Evolutionary conservation across 2,888 invertebrate species (phyloP).

Genomic region (Polydrusus cervinus): DNA sequence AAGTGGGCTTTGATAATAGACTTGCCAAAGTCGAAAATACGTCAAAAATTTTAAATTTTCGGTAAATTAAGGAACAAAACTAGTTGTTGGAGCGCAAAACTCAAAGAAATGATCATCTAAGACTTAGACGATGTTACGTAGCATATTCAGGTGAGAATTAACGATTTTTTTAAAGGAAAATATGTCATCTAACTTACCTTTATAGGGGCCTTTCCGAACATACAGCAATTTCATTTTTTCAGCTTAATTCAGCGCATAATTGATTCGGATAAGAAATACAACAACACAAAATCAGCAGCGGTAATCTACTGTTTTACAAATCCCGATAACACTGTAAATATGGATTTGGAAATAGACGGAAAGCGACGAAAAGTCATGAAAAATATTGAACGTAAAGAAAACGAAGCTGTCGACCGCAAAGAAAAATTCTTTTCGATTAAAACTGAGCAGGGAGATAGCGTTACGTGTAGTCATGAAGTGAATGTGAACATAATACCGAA

Average conservation of each 20-base stretch:
- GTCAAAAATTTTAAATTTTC: constrained; percentile 30
- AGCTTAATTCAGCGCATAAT: constrained; percentile 61
- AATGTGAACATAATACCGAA: constrained; percentile 51
- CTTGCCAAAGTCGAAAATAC: background rate
- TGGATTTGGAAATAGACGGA: constrained; percentile 59
- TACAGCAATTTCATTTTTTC: background rate
- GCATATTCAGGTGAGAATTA: constrained; percentile 56
- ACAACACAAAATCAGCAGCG: constrained; percentile 58
- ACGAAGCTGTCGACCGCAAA: constrained; percentile 7
- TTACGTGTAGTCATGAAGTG: constrained; percentile 55
- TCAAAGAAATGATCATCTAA: constrained; percentile 16
- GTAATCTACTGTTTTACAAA: constrained; percentile 58
- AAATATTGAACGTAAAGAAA: constrained; percentile 40
- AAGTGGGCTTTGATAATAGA: constrained; percentile 28
- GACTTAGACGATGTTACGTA: constrained; percentile 59
- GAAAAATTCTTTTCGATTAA: constrained; percentile 55
- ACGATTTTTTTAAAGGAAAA: background rate
- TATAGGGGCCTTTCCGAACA: background rate
- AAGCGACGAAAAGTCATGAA: constrained; percentile 46
- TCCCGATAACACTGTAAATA: constrained; percentile 55
- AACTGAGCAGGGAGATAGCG: constrained; percentile 58
- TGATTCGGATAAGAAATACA: constrained; percentile 59
- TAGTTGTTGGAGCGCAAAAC: background rate
- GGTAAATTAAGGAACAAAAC: constrained; percentile 29
- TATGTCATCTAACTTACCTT: background rate